Percentiles rank a stretch among this genome's conserved stretches.
phyloP scores from a whole-genome alignment of 1,140 invertebrate genomes.

The Wiebesia pumilae region DNA sequence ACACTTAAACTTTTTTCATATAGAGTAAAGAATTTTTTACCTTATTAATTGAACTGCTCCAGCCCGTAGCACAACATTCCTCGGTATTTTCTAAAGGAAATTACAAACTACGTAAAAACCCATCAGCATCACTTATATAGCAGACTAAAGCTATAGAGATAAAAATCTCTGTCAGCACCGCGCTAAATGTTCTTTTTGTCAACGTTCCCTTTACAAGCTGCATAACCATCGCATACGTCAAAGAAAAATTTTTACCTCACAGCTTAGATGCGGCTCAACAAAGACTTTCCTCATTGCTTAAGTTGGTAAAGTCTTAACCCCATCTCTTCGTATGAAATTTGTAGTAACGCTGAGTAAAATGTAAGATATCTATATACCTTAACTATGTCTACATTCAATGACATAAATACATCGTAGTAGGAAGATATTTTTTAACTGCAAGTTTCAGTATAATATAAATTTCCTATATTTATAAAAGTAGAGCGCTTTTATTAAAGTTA shows the following conservation, averaged over 20 bases:
- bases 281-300: background rate
- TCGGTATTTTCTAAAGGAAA: constrained; percentile 52
- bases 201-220: constrained; percentile 26
- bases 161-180: constrained; percentile 47
- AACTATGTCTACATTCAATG: background rate
- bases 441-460: background rate
- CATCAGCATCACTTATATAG: constrained; percentile 46
- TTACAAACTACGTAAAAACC: constrained; percentile 47
- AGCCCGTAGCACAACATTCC: constrained; percentile 33
- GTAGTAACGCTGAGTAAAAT: background rate
- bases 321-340: background rate
- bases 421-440: background rate
- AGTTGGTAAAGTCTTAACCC: background rate
- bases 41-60: constrained; percentile 49
- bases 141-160: constrained; percentile 33
- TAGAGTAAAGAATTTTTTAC: constrained; percentile 44
- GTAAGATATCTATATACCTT: background rate
- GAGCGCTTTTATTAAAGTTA: too few relatives aligned
- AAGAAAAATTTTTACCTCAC: constrained; percentile 39
- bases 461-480: too few relatives aligned
- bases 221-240: constrained; percentile 21
- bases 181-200: constrained; percentile 50
- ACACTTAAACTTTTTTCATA: constrained; percentile 48
- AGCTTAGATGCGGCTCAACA: constrained; percentile 3
- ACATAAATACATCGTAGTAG: background rate